Conservation (phyloP, 2,797 vertebrate species). For the Cossypha heuglini region DNA sequence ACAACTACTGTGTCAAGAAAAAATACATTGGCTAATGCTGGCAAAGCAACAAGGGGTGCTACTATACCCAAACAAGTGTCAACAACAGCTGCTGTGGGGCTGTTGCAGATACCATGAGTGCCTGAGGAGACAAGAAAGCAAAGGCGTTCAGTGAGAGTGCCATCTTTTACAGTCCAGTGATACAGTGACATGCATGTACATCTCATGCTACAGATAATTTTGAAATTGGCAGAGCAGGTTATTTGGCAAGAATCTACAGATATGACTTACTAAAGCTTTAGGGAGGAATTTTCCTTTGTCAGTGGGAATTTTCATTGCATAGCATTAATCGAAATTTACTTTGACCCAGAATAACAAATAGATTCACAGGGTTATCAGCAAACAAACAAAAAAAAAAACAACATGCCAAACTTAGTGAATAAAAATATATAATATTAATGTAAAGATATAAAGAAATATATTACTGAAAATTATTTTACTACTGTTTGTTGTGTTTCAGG, state of each 20-base stretch:
- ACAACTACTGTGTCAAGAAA: background rate
- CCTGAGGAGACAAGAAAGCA: background rate
- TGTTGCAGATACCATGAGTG: background rate
- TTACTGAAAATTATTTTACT: background rate
- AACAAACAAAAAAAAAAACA: background rate
- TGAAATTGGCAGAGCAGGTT: background rate
- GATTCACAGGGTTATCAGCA: background rate
- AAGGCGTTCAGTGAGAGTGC: background rate
- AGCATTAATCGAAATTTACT: background rate
- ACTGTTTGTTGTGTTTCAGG: background rate
- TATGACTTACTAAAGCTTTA: background rate
- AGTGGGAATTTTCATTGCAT: background rate
- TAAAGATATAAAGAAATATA: background rate
- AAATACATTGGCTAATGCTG: rapidly evolving
- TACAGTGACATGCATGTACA: background rate
- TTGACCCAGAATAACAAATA: background rate
- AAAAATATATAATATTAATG: background rate
- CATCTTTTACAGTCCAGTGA: background rate
- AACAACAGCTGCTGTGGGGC: background rate
- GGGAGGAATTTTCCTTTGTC: background rate
- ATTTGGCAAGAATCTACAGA: background rate
- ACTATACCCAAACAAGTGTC: background rate
- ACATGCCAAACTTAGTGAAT: background rate
- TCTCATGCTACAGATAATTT: background rate
- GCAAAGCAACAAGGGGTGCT: background rate